phyloP scores from a whole-genome alignment of 2,797 vertebrate genomes.

The Miichthys miiuy region DNA sequence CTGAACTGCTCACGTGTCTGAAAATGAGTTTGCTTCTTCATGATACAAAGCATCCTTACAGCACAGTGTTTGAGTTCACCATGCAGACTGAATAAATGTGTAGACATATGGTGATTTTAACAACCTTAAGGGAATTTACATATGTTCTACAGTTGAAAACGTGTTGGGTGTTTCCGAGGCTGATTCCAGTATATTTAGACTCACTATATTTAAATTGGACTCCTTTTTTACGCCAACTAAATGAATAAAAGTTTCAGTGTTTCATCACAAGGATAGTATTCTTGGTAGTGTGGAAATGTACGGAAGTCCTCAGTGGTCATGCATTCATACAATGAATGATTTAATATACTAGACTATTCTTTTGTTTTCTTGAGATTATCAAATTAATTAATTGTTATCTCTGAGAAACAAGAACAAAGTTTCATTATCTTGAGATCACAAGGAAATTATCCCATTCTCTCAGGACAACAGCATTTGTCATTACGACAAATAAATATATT shows the following conservation, averaged over 20 bases:
- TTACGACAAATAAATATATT: no score
- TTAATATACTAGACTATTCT: no score
- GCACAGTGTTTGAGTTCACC: slow-evolving; percentile 9
- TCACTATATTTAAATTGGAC: not conserved
- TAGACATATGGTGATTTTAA: not conserved
- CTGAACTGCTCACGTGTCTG: slow-evolving; percentile 37
- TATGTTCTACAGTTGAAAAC: not conserved
- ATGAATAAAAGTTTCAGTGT: not conserved
- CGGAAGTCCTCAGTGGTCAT: no score
- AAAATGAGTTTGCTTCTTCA: slow-evolving; percentile 38
- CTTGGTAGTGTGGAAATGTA: not conserved
- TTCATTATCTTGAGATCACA: no score
- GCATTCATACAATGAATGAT: no score
- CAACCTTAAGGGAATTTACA: not conserved
- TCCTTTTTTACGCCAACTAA: not conserved
- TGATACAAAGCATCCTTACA: slow-evolving; percentile 38
- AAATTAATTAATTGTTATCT: no score
- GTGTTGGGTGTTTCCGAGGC: not conserved
- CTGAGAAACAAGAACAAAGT: no score
- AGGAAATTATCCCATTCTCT: no score
- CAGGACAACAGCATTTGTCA: no score
- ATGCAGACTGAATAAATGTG: not conserved
- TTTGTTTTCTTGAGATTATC: no score
- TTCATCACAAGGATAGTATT: not conserved
- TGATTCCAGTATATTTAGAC: not conserved